Evolutionary conservation across 2,888 invertebrate species (phyloP).

Genomic region (Drosophila monieri): DNA sequence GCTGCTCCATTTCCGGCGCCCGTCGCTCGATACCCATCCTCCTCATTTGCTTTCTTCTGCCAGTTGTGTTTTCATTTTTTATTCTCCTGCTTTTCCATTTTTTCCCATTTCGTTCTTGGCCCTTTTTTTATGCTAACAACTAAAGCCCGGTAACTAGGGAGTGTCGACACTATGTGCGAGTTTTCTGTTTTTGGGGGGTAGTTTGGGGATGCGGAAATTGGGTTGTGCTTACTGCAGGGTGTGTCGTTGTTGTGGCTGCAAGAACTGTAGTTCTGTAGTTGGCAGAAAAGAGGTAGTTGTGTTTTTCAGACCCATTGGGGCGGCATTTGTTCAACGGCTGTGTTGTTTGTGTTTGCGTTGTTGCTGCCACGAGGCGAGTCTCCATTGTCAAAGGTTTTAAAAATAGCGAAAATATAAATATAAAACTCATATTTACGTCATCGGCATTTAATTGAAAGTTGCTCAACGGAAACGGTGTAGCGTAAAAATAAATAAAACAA

Average conservation of each 20-base stretch:
- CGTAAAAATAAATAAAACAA: conserved; percentile 7
- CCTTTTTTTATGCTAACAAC: conserved; percentile 49
- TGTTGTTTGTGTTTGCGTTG: conserved; percentile 6
- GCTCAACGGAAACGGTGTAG: background rate
- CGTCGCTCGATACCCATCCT: conserved; percentile 47
- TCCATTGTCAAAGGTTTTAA: conserved; percentile 24
- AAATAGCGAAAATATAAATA: conserved; percentile 39
- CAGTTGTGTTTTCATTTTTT: conserved; percentile 14
- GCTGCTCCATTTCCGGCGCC: conserved; percentile 70
- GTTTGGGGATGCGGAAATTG: conserved; percentile 30
- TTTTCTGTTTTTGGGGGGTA: background rate
- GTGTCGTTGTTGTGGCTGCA: conserved; percentile 52
- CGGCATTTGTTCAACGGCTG: conserved; percentile 5
- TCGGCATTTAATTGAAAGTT: conserved; percentile 9
- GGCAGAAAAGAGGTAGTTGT: conserved; percentile 60
- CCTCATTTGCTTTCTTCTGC: conserved; percentile 26
- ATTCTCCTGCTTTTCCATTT: conserved; percentile 3
- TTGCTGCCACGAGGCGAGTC: background rate
- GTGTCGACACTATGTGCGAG: conserved; percentile 29
- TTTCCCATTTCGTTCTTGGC: conserved; percentile 54
- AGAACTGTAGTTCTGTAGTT: conserved; percentile 26
- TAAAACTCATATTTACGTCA: conserved; percentile 39
- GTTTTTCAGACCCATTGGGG: conserved; percentile 36
- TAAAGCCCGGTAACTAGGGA: conserved; percentile 37
- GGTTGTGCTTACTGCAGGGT: conserved; percentile 45